Evolutionary conservation across 2,113 vertebrate species (phyloP), one percentile per base, ranked within the genome.

Genomic region (Ovibos moschatus): DNA sequence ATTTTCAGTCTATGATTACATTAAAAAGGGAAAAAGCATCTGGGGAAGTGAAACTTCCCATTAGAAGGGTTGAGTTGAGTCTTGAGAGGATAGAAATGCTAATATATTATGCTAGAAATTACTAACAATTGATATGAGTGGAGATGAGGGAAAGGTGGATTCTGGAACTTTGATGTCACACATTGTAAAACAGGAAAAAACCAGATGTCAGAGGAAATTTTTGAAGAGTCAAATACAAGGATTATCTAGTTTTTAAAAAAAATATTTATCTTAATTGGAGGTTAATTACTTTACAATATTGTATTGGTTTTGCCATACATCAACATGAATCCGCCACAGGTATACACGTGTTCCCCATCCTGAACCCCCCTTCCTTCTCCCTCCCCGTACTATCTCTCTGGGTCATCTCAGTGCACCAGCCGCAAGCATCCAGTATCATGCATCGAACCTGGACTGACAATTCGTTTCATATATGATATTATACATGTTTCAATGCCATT

Each of bases 1-100:
- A 58, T 95, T 97, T 91, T 85, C 45, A 95, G 88, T 87, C 23
- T 36, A 85, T 43, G 6, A 60, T 97, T 96, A 76, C 5, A 51
- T 85, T 85, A 60, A 55, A 64, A 78, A 79, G 6, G 33, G 9
- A 6, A 79, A 53, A 84, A 82, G 6, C 16, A 28, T 55, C 9
- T 19, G 74, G 90, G 33, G 9, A 43, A 85, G 81, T 51, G 40
- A 85, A 78, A 90, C 19, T 82, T 64, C n/a, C 14, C 33, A 15
- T 67, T 47, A 21, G 78, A 57, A 84, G 17, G 30, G 14, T 51
- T 19, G 53, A 53, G 36, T 81, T 91, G 50, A 93, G 40, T 91
- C 19, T 71, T 50, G 19, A 95, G 21, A 87, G 36, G 21, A 93
- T 21, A 92, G 53, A 53, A 82, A 79, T 86, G 60, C 33, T 79